Conservation (phyloP, 2,797 vertebrate genomes). For the Synanceia verrucosa region DNA sequence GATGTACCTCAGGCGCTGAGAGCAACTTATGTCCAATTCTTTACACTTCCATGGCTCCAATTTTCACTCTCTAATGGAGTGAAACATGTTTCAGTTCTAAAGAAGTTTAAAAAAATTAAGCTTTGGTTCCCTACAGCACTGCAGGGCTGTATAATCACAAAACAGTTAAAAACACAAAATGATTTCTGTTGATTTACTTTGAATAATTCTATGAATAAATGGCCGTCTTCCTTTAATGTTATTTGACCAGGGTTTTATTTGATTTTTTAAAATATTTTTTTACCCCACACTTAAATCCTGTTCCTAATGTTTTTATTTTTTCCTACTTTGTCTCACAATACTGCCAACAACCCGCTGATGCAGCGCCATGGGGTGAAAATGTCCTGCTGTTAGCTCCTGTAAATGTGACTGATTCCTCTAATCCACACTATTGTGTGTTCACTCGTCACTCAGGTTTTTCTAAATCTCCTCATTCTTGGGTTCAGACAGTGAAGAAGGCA, state of each 20-base stretch:
- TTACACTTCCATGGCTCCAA: constrained; percentile 74
- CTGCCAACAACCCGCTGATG: constrained; percentile 41
- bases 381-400: constrained; percentile 47
- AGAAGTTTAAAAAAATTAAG: constrained; percentile 31
- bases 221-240: constrained; percentile 4
- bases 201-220: constrained; percentile 43
- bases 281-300: neutral
- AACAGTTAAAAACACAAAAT: constrained; percentile 14
- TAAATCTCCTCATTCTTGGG: constrained; percentile 36
- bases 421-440: constrained; percentile 41
- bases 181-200: constrained; percentile 17
- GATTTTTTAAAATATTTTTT: no score
- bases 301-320: constrained; percentile 1
- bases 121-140: constrained; percentile 28
- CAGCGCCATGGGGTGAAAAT: constrained; percentile 33
- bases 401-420: constrained; percentile 60
- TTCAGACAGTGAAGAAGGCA: constrained; percentile 30
- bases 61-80: constrained; percentile 77
- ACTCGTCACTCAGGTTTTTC: constrained; percentile 15
- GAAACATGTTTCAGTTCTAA: constrained; percentile 64
- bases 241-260: neutral
- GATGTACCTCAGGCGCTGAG: constrained; percentile 65
- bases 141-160: neutral
- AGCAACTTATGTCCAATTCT: constrained; percentile 73
- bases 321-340: constrained; percentile 14